Conservation (phyloP, 2,113 vertebrate species). For the Nyctibius bracteatus region DNA sequence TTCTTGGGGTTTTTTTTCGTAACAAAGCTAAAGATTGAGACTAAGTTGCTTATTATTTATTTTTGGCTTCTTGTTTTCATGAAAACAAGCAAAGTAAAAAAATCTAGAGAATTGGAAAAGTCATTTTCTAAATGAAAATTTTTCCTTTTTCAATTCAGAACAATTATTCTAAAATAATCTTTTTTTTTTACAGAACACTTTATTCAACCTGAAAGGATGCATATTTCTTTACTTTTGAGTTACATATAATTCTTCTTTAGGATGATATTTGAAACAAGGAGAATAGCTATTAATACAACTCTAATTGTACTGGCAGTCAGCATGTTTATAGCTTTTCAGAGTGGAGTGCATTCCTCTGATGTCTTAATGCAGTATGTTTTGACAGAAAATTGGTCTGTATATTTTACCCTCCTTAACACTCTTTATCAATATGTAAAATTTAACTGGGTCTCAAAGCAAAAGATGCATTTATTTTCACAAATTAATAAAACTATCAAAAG, state of each 20-base stretch:
- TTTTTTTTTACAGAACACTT: background rate
- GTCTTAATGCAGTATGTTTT: background rate
- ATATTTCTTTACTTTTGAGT: background rate
- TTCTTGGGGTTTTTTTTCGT: background rate
- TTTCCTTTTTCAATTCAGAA: background rate
- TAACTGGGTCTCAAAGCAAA: background rate
- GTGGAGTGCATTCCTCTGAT: background rate
- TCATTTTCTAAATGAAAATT: background rate
- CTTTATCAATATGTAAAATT: background rate
- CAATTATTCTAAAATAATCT: background rate
- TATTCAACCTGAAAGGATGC: background rate
- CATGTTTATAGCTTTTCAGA: background rate
- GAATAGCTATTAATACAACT: background rate
- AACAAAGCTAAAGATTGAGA: background rate
- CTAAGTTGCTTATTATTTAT: background rate
- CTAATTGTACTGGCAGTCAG: background rate
- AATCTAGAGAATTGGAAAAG: background rate
- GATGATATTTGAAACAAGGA: background rate
- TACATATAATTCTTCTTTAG: background rate
- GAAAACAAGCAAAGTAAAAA: background rate
- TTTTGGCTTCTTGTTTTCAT: background rate
- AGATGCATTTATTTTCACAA: background rate
- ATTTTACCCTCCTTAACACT: background rate
- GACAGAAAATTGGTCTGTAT: background rate
- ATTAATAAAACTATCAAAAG: background rate